phyloP scores from a whole-genome alignment of 1,140 invertebrate genomes.

The Rhagoletis pomonella region DNA sequence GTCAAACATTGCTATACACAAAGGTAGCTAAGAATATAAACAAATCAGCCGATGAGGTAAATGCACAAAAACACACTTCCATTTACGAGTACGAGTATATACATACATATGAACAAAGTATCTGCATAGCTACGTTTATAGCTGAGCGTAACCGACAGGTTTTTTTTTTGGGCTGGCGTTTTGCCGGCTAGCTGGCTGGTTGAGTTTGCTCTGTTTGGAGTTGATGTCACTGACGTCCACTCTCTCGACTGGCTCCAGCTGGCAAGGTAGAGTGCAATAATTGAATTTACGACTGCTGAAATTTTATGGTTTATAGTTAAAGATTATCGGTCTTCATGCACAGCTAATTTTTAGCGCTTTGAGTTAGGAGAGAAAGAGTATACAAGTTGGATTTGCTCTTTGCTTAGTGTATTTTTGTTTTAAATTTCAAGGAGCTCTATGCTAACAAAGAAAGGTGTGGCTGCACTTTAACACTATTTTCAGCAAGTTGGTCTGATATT shows the following conservation, averaged over 20 bases:
- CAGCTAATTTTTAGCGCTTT: background rate
- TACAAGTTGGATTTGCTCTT: background rate
- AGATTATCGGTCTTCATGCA: background rate
- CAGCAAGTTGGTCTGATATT: too few species aligned
- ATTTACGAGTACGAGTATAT: too few species aligned
- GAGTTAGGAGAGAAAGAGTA: background rate
- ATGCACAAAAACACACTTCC: slow-evolving; percentile 8
- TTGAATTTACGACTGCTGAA: background rate
- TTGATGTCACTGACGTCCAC: slow-evolving; percentile 25
- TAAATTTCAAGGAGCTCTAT: too few species aligned
- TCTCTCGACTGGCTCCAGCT: background rate
- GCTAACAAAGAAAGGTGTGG: background rate
- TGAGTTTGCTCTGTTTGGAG: background rate
- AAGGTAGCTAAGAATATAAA: slow-evolving; percentile 43
- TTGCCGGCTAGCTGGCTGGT: background rate
- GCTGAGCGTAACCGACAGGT: background rate
- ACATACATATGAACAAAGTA: background rate
- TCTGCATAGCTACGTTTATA: background rate
- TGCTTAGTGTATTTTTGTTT: background rate
- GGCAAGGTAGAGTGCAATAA: background rate
- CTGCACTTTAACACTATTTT: too few species aligned
- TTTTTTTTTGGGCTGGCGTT: background rate
- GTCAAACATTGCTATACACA: slow-evolving; percentile 27
- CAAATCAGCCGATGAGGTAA: slow-evolving; percentile 4
- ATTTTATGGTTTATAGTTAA: background rate